Evolutionary conservation across 2,888 invertebrate genomes (phyloP).

Genomic region (Craniophora ligustri): DNA sequence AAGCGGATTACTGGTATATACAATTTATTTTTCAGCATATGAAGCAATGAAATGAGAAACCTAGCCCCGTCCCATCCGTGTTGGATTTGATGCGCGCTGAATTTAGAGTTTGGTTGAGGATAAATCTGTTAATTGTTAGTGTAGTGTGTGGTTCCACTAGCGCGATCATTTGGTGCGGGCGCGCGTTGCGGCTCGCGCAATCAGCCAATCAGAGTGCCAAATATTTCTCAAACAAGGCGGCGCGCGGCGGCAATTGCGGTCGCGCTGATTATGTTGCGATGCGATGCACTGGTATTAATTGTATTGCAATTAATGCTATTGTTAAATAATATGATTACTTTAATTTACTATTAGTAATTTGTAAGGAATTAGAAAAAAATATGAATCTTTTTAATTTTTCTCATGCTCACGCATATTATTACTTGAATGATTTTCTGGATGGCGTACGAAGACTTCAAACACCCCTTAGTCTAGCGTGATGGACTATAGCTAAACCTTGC

Average conservation of each 20-base stretch:
- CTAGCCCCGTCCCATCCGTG: too few species aligned
- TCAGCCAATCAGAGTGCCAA: slow-evolving; percentile 42
- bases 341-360: too few species aligned
- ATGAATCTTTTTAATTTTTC: too few species aligned
- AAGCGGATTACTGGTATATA: background rate
- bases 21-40: background rate
- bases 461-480: too few species aligned
- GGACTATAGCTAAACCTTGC: too few species aligned
- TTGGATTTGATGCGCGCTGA: too few species aligned
- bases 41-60: too few species aligned
- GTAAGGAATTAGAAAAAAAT: too few species aligned
- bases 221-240: slow-evolving; percentile 31
- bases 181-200: slow-evolving; percentile 25
- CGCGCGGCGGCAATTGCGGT: slow-evolving; percentile 18
- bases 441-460: too few species aligned
- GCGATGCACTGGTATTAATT: background rate
- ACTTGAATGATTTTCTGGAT: too few species aligned
- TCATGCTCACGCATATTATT: too few species aligned
- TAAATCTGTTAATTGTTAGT: background rate
- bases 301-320: background rate
- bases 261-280: slow-evolving; percentile 13
- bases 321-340: too few species aligned
- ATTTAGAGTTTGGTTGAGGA: background rate
- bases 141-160: background rate
- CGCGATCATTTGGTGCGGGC: slow-evolving; percentile 36